Evolutionary conservation across 2,888 invertebrate species (phyloP), one percentile per base, ranked within the genome.

Genomic region (Apamea crenata): DNA sequence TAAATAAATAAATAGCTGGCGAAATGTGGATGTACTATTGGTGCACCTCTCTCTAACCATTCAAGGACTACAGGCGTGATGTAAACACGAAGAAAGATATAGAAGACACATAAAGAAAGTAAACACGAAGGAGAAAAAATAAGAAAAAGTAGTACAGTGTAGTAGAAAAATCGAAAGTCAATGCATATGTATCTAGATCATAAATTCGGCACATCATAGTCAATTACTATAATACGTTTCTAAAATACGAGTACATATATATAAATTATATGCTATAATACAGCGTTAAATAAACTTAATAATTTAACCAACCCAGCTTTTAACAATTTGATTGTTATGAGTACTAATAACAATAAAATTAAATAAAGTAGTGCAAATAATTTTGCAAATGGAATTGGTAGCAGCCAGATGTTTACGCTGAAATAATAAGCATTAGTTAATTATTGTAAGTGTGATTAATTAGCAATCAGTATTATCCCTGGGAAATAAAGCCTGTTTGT

Each of bases 371-470:
- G 29, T 29, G 18, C n/a, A 83, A 81, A 72, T 81, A 76, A 65
- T 85, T 72, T 72, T 36, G n/a, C 2, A 53, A 83, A 85, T 83
- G 71, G 67, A 69, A 69, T 72, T 18, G 29, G 1, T 65, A 21
- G 40, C 40, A 74, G 59, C 44, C 59, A 83, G 32, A 69, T 63
- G 53, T 66, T 84, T 53, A 53, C 56, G 53, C 61, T 53, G 36
- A 53, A 69, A 59, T 69, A 69, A 44, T 74, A 25, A 29, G 47
- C 74, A 25, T 84, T 82, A 67, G 25, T 66, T 65, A 80, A 83
- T 81, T 69, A 77, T 56, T 56, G 36, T 56, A n/a, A 77, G 63
- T 63, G 40, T 72, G 36, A 84, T 56, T 73, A 79, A 82, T 83
- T 63, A 84, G n/a, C 59, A 53, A 53, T 61, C 59, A 47, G 36